Conservation (phyloP, 2,797 vertebrate species). For the Tokudaia tokunoshimensis region DNA sequence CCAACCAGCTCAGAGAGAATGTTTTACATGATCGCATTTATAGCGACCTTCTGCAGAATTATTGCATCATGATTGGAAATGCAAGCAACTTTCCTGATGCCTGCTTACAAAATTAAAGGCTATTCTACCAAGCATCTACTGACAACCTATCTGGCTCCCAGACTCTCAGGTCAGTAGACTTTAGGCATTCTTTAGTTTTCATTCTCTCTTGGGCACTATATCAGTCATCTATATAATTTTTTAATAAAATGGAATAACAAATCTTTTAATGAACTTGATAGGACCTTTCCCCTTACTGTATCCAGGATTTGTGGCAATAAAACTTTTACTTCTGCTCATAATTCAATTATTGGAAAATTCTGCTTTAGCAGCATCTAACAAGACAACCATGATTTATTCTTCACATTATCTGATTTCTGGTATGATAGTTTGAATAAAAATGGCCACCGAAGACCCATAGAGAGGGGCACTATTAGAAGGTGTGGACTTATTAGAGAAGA, state of each 20-base stretch:
- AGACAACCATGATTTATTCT: background rate
- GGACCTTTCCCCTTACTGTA: background rate
- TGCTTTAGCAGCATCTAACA: background rate
- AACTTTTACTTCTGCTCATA: background rate
- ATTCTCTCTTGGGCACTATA: background rate
- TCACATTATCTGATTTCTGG: background rate
- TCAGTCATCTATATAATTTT: background rate
- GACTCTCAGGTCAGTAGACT: background rate
- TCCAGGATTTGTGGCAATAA: background rate
- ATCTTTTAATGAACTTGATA: background rate
- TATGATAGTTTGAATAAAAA: background rate
- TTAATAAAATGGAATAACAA: background rate
- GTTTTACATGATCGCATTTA: slow-evolving; percentile 3
- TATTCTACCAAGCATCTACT: slow-evolving; percentile 8
- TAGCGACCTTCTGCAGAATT: slow-evolving; percentile 21
- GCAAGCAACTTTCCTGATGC: background rate
- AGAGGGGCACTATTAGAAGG: background rate
- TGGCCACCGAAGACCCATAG: background rate
- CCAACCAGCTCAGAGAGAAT: background rate
- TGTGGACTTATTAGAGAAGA: background rate
- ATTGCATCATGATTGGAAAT: background rate
- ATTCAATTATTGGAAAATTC: slow-evolving; percentile 36
- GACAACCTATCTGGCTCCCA: background rate
- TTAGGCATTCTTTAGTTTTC: background rate
- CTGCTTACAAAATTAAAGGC: background rate